Evolutionary conservation across 2,797 vertebrate genomes (phyloP).

Genomic region (Microctenopoma stevenorrisi): DNA sequence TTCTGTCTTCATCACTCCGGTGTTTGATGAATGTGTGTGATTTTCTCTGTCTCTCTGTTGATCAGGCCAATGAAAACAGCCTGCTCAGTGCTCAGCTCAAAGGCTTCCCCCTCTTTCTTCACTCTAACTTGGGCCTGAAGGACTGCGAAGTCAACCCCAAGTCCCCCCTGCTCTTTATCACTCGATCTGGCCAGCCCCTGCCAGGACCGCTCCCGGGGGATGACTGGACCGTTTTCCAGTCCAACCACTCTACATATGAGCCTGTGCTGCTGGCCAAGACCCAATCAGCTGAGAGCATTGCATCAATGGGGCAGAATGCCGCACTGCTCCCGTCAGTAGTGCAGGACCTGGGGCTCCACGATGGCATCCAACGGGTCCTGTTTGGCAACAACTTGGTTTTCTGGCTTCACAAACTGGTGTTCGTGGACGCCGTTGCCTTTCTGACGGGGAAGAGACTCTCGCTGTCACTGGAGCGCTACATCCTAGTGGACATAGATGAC

Average conservation of each 20-base stretch:
- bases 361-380: slow-evolving; percentile 96
- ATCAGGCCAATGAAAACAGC: slow-evolving; percentile 98
- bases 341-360: slow-evolving; percentile 97
- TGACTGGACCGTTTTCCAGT: slow-evolving; percentile 99
- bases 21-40: slow-evolving; percentile 59
- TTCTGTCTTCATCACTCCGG: slow-evolving; percentile 61
- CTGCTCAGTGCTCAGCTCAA: slow-evolving; percentile 98
- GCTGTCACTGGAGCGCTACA: slow-evolving; percentile 93
- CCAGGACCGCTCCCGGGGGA: slow-evolving; percentile 94
- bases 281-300: slow-evolving; percentile 90
- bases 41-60: slow-evolving; percentile 48
- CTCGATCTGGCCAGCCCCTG: slow-evolving; percentile 91
- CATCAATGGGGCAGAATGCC: slow-evolving; percentile 88
- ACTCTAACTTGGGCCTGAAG: slow-evolving; percentile 96
- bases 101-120: slow-evolving; percentile 97
- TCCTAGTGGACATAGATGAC: slow-evolving; percentile 97
- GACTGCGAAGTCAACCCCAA: slow-evolving; percentile 97
- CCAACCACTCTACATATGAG: slow-evolving; percentile 98
- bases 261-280: slow-evolving; percentile 96
- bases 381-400: slow-evolving; percentile 98
- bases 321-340: slow-evolving; percentile 95
- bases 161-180: slow-evolving; percentile 95
- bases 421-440: slow-evolving; percentile 96
- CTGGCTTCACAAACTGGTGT: slow-evolving; percentile 97
- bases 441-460: slow-evolving; percentile 95